phyloP scores from a whole-genome alignment of 2,888 invertebrate species.

The Drosophila flavopinicola region DNA sequence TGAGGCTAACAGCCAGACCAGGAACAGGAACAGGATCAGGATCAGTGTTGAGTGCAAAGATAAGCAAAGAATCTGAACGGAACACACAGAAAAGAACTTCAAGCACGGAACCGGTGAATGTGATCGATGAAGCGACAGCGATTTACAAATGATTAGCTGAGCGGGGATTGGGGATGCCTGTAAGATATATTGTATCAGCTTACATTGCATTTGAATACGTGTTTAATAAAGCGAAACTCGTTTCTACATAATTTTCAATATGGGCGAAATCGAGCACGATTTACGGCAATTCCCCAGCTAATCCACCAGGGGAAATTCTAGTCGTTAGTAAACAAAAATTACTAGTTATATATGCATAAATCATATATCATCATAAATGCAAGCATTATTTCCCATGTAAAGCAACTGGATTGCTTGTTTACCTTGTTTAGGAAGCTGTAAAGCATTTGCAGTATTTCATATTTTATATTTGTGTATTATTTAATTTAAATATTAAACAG shows the following conservation, averaged over 20 bases:
- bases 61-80: background rate
- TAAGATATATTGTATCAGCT: too few relatives aligned
- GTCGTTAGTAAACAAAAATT: slow-evolving; percentile 1
- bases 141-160: background rate
- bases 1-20: background rate
- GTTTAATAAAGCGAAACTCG: slow-evolving; percentile 10
- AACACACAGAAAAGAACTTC: background rate
- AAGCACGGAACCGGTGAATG: background rate
- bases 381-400: background rate
- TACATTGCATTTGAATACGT: background rate
- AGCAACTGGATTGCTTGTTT: slow-evolving; percentile 1
- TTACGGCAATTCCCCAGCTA: slow-evolving; percentile 5
- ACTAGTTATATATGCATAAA: background rate
- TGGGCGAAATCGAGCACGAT: slow-evolving; percentile 4
- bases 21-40: background rate
- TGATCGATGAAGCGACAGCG: slow-evolving; percentile 2
- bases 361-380: background rate
- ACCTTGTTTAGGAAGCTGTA: background rate
- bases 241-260: slow-evolving; percentile 1
- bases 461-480: background rate
- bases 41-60: background rate
- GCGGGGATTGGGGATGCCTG: background rate
- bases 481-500: background rate
- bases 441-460: too few relatives aligned
- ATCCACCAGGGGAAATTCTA: slow-evolving; percentile 2